phyloP scores from a whole-genome alignment of 2,113 vertebrate genomes.

The Anolis carolinensis region DNA sequence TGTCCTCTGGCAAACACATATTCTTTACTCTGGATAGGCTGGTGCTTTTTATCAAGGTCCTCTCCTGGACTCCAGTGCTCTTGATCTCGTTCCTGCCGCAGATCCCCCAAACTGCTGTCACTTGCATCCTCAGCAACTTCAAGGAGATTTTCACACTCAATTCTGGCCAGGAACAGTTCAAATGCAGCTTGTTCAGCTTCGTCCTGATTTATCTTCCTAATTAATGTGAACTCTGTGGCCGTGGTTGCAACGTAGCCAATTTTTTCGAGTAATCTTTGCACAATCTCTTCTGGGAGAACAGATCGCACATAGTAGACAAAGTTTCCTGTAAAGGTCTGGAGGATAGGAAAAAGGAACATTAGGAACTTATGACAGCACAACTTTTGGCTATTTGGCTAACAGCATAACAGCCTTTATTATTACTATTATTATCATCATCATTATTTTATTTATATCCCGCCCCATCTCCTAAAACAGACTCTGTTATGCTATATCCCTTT shows the following conservation, averaged over 20 bases:
- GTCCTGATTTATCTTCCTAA: conserved; percentile 67
- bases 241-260: conserved; percentile 80
- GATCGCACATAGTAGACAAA: conserved; percentile 85
- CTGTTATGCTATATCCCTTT: too few species aligned
- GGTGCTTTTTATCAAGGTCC: not conserved
- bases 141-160: conserved; percentile 76
- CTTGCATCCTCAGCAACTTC: conserved; percentile 68
- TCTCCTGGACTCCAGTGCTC: not conserved
- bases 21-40: not conserved
- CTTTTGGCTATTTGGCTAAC: too few species aligned
- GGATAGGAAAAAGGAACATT: conserved; percentile 4
- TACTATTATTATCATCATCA: too few species aligned
- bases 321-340: conserved; percentile 84
- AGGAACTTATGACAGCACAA: conserved; percentile 15
- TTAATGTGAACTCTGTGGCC: conserved; percentile 77
- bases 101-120: conserved; percentile 52
- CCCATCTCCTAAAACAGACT: too few species aligned
- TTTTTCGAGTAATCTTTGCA: conserved; percentile 76
- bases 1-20: not conserved
- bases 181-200: conserved; percentile 76
- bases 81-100: conserved; percentile 62
- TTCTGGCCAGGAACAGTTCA: conserved; percentile 84
- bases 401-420: too few species aligned
- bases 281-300: conserved; percentile 70
- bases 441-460: too few species aligned